phyloP scores from a whole-genome alignment of 2,113 vertebrate species.

The Euleptes europaea region DNA sequence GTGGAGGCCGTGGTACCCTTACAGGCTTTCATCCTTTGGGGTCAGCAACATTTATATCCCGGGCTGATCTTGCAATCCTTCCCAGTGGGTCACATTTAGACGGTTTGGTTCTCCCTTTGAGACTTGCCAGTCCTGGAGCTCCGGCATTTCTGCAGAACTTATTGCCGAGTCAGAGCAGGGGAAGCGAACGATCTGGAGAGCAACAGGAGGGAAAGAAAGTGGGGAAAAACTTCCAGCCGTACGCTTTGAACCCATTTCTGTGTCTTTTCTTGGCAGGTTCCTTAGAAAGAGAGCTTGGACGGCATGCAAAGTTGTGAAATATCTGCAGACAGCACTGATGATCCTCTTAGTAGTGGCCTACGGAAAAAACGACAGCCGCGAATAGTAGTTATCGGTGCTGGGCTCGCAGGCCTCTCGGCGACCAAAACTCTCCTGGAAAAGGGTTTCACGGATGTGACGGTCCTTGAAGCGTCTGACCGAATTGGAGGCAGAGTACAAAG shows the following conservation, averaged over 20 bases:
- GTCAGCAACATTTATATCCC: constrained; percentile 27
- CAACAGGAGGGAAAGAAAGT: neutral
- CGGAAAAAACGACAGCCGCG: constrained; percentile 94
- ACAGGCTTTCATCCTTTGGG: constrained; percentile 11
- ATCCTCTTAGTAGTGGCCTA: constrained; percentile 95
- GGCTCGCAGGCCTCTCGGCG: constrained; percentile 93
- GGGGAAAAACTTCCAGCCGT: accelerated
- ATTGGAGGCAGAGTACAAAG: constrained; percentile 96
- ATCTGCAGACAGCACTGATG: constrained; percentile 99
- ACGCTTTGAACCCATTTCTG: neutral
- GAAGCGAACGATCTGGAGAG: neutral
- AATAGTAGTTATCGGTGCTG: constrained; percentile 95
- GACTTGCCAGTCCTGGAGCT: accelerated
- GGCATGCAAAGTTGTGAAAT: constrained; percentile 99
- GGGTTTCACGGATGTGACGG: constrained; percentile 94
- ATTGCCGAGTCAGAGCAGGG: neutral
- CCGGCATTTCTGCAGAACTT: neutral
- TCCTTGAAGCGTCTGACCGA: constrained; percentile 93
- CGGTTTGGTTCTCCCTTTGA: neutral
- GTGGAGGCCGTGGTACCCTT: constrained; percentile 42
- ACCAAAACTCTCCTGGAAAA: constrained; percentile 89
- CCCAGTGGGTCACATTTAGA: neutral
- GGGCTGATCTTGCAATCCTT: constrained; percentile 38
- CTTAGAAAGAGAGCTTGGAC: constrained; percentile 93
- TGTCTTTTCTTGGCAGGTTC: constrained; percentile 72